Conservation (phyloP, 2,797 vertebrate genomes). For the Simalia tracyae region DNA sequence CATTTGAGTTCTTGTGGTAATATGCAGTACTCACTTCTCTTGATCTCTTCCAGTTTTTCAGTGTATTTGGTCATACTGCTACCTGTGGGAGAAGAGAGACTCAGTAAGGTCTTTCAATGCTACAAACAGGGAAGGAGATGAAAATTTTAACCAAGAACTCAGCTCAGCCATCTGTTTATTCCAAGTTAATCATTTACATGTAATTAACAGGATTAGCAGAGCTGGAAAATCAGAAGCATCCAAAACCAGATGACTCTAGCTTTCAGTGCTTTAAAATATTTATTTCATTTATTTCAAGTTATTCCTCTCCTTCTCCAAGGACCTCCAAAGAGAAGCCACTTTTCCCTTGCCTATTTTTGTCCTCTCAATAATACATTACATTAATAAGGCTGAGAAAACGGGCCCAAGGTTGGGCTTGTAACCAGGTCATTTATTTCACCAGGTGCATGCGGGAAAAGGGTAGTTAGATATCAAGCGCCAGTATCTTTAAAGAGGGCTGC, state of each 20-base stretch:
- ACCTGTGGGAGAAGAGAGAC: constrained; percentile 70
- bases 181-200: neutral
- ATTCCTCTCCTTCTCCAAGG: neutral
- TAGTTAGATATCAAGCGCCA: neutral
- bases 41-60: constrained; percentile 88
- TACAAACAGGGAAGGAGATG: neutral
- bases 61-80: constrained; percentile 88
- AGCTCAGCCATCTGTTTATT: neutral
- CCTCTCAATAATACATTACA: neutral
- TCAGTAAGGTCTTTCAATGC: accelerated
- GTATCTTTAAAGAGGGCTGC: neutral
- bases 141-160: neutral
- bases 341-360: neutral
- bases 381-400: neutral
- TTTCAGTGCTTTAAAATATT: neutral
- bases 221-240: neutral
- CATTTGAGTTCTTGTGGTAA: too few relatives aligned
- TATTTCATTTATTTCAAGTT: neutral
- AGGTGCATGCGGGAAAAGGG: neutral
- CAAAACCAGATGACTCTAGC: neutral
- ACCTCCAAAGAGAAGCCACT: neutral
- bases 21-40: constrained; percentile 83
- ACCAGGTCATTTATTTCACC: neutral
- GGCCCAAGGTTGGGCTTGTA: neutral
- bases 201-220: neutral